Evolutionary conservation across 2,113 vertebrate species (phyloP).

Genomic region (Callionymus lyra): DNA sequence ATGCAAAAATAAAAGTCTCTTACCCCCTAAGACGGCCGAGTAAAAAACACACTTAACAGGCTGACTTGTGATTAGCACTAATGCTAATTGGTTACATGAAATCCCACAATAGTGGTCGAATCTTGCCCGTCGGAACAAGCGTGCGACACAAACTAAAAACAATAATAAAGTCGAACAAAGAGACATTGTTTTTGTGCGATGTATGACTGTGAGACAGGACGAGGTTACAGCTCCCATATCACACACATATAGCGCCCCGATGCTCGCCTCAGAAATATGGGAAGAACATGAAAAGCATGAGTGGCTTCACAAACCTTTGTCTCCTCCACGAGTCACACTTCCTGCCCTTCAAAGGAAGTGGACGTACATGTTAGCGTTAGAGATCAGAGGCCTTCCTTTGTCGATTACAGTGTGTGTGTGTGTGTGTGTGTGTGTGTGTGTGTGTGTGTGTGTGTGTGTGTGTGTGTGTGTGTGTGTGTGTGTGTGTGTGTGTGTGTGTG

Average conservation of each 20-base stretch:
- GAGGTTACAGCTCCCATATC: conserved; percentile 43
- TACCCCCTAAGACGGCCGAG: conserved; percentile 13
- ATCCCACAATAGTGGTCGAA: conserved; percentile 8
- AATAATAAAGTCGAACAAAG: no score
- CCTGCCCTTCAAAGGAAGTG: conserved; percentile 38
- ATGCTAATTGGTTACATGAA: conserved; percentile 44
- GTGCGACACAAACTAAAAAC: no score
- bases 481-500: conserved; percentile 18
- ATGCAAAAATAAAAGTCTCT: conserved; percentile 1
- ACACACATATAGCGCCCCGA: conserved; percentile 2
- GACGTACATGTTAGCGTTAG: background rate
- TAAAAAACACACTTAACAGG: conserved; percentile 21
- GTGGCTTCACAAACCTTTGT: conserved; percentile 16
- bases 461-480: background rate
- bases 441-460: no score
- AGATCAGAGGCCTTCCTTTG: conserved; percentile 14
- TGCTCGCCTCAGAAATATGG: background rate
- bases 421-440: conserved; percentile 20
- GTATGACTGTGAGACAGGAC: conserved; percentile 30
- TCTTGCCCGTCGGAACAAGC: conserved; percentile 24
- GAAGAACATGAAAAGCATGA: conserved; percentile 8
- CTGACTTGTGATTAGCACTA: conserved; percentile 36
- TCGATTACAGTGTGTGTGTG: conserved; percentile 4
- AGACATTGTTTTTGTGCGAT: background rate
- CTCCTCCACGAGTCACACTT: conserved; percentile 21